Conservation (phyloP, 2,113 vertebrate genomes). For the Phocoena phocoena region DNA sequence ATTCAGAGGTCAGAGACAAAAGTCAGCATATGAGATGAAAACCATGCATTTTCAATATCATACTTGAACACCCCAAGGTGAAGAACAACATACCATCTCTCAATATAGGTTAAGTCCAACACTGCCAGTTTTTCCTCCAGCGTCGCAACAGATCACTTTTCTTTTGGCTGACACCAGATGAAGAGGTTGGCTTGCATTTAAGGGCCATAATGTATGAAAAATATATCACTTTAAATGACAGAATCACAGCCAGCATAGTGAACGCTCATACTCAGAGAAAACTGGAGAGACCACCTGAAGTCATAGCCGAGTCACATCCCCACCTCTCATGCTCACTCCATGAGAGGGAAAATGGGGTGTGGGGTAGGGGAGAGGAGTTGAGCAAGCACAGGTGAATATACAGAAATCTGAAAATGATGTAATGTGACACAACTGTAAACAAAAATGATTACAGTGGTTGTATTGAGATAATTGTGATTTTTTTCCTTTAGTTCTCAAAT, state of each 20-base stretch:
- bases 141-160: slow-evolving; percentile 47
- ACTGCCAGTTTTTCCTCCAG: slow-evolving; percentile 62
- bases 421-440: slow-evolving; percentile 16
- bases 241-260: slow-evolving; percentile 45
- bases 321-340: background rate
- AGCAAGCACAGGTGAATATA: background rate
- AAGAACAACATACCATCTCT: slow-evolving; percentile 68
- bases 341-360: background rate
- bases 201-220: slow-evolving; percentile 61
- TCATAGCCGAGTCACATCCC: background rate
- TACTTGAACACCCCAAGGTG: background rate
- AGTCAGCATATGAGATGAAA: slow-evolving; percentile 45
- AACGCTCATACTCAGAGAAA: slow-evolving; percentile 56
- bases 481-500: background rate
- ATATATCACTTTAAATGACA: slow-evolving; percentile 55
- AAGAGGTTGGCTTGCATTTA: slow-evolving; percentile 63
- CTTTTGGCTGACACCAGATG: slow-evolving; percentile 69
- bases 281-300: slow-evolving; percentile 38
- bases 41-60: slow-evolving; percentile 48
- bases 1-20: slow-evolving; percentile 54
- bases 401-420: slow-evolving; percentile 34
- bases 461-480: background rate
- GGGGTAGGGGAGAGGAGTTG: background rate
- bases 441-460: slow-evolving; percentile 9
- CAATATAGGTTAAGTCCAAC: slow-evolving; percentile 68